Conservation (phyloP, 2,797 vertebrate species). For the Mus spretus region DNA sequence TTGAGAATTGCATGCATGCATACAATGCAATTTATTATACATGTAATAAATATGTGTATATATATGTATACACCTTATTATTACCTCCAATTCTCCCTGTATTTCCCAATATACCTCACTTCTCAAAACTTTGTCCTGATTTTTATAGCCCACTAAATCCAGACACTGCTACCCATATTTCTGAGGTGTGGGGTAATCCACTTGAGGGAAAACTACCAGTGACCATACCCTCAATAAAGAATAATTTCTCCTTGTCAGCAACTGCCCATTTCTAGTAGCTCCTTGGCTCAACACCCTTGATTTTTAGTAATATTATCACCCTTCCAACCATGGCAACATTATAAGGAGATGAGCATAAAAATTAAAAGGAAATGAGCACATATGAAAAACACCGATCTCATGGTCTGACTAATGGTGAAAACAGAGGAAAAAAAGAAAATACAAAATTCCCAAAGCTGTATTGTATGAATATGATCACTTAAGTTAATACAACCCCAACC, state of each 20-base stretch:
- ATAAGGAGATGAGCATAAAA: background rate
- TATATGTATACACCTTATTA: background rate
- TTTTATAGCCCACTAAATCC: background rate
- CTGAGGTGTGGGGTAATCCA: background rate
- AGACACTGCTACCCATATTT: background rate
- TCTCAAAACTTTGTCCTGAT: background rate
- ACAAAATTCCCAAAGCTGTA: background rate
- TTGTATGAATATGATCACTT: background rate
- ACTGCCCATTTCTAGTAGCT: background rate
- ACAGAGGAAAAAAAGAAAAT: background rate
- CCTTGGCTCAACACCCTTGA: background rate
- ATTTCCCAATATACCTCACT: background rate
- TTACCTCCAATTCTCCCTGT: background rate
- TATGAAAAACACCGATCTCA: background rate
- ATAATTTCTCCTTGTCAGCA: background rate
- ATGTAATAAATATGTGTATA: background rate
- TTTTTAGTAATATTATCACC: background rate
- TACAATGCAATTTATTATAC: background rate
- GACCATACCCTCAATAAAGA: background rate
- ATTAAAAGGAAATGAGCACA: background rate
- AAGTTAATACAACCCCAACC: background rate
- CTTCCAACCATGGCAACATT: background rate
- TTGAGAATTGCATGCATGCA: background rate
- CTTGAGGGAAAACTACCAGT: background rate
- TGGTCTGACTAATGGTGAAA: conserved; percentile 38